Conservation (phyloP, 1,140 invertebrate species). For the Eumaeus atala region DNA sequence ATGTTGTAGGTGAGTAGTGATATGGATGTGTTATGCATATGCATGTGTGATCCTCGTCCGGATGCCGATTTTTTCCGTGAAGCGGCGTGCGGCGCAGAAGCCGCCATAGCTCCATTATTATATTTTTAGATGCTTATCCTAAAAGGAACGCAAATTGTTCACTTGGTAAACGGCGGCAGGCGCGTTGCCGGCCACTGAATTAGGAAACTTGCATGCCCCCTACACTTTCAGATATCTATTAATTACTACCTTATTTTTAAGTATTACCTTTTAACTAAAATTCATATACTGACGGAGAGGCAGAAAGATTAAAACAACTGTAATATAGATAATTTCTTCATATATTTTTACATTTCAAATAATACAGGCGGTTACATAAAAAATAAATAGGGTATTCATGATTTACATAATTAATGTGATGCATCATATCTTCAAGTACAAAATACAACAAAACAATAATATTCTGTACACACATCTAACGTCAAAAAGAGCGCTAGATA, state of each 20-base stretch:
- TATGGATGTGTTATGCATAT: too few species aligned
- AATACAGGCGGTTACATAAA: conserved; percentile 70
- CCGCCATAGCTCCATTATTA: too few species aligned
- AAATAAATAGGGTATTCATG: conserved; percentile 61
- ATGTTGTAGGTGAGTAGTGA: too few species aligned
- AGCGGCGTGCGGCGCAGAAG: too few species aligned
- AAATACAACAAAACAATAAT: conserved; percentile 29
- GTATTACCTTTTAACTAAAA: not conserved
- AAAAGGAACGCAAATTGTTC: too few species aligned
- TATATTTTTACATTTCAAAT: conserved; percentile 71
- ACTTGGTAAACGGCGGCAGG: too few species aligned
- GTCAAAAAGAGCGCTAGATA: conserved; percentile 19
- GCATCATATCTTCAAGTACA: conserved; percentile 28
- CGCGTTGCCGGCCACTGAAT: too few species aligned
- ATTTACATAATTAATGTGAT: conserved; percentile 59
- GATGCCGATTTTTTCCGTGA: too few species aligned
- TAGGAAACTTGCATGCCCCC: too few species aligned
- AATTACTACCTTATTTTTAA: not conserved
- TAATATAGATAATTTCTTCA: conserved; percentile 52
- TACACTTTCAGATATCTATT: too few species aligned
- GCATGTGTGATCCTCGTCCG: too few species aligned
- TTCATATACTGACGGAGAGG: not conserved
- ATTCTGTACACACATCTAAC: conserved; percentile 37
- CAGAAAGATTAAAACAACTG: conserved; percentile 30
- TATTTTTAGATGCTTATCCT: too few species aligned